phyloP scores from a whole-genome alignment of 2,113 vertebrate species.

The Pholis gunnellus region DNA sequence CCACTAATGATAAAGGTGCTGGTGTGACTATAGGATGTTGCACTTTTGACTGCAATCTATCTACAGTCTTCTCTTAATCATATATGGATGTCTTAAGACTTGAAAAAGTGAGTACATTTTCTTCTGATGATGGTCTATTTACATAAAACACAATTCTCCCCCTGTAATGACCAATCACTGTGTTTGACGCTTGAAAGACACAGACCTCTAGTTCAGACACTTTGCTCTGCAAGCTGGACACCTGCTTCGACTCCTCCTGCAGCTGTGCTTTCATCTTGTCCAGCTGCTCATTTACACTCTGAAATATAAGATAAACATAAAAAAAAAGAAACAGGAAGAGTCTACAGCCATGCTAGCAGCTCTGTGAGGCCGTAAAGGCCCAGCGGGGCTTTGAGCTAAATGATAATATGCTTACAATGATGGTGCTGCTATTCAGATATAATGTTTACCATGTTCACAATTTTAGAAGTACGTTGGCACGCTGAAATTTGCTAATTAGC shows the following conservation, averaged over 20 bases:
- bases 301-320: conserved; percentile 20
- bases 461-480: background rate
- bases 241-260: conserved; percentile 78
- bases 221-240: conserved; percentile 76
- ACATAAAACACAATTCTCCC: background rate
- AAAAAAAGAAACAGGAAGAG: background rate
- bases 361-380: background rate
- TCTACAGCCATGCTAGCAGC: background rate
- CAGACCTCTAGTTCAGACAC: conserved; percentile 87
- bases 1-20: background rate
- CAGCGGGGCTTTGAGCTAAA: background rate
- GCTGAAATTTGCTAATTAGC: background rate
- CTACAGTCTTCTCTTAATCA: background rate
- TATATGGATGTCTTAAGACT: background rate
- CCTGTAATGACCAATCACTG: background rate
- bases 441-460: background rate
- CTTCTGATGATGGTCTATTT: background rate
- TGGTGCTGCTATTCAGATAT: background rate
- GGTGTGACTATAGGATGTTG: background rate
- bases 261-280: conserved; percentile 80
- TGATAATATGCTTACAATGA: background rate
- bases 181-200: conserved; percentile 15
- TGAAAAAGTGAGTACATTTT: background rate
- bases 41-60: background rate
- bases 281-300: conserved; percentile 87